Percentiles rank a stretch among this genome's conserved stretches.
These are phyloP conservation scores for Neoascia interrupta DNA, from an alignment of 2,888 invertebrate species.

Conservation along the genomic window DNA sequence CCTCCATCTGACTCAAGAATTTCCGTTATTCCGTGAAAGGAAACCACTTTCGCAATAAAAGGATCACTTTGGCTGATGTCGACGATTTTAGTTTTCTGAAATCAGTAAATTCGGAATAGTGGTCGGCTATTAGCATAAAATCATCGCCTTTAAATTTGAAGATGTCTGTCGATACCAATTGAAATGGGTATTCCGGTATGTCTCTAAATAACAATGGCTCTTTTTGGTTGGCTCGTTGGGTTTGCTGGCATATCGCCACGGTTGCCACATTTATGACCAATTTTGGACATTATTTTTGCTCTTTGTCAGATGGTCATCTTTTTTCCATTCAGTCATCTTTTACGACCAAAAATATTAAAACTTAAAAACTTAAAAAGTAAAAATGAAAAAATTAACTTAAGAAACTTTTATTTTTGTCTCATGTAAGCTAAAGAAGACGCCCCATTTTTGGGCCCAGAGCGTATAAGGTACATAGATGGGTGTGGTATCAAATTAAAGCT, in stretches of 20 bases:
- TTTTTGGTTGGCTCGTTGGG: background rate
- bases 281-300: no score
- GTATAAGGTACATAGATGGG: no score
- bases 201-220: background rate
- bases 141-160: constrained; percentile 6
- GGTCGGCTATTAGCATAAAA: constrained; percentile 7
- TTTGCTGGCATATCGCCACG: constrained; percentile 19
- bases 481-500: no score
- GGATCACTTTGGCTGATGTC: background rate
- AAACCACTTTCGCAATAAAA: background rate
- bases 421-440: no score
- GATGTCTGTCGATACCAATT: background rate
- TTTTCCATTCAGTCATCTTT: no score
- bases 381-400: no score
- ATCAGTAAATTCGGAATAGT: constrained; percentile 11
- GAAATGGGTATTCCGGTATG: constrained; percentile 5
- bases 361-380: no score
- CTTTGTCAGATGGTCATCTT: no score
- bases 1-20: constrained; percentile 6
- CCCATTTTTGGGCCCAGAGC: no score
- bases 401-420: no score
- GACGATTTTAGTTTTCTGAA: background rate
- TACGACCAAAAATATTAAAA: no score
- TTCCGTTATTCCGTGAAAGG: constrained; percentile 13
- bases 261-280: no score